Conservation (phyloP, 2,888 invertebrate genomes). For the Hyposoter dolosus region DNA sequence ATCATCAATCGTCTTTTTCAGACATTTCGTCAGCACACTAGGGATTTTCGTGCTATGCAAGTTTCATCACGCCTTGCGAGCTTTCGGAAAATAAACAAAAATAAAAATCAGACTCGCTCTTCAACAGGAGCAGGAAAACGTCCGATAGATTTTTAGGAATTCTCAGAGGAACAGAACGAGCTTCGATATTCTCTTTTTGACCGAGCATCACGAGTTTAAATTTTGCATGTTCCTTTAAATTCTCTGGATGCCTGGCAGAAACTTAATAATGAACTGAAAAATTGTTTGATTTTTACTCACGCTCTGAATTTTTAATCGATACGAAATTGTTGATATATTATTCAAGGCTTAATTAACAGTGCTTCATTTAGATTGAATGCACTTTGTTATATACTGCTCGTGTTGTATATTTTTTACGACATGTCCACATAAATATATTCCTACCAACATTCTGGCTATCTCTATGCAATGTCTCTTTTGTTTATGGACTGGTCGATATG, state of each 20-base stretch:
- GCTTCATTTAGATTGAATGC: slow-evolving; percentile 21
- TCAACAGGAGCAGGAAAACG: background rate
- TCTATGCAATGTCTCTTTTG: slow-evolving; percentile 51
- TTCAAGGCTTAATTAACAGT: slow-evolving; percentile 29
- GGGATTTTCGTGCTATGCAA: background rate
- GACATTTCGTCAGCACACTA: background rate
- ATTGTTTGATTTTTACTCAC: background rate
- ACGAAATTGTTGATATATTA: background rate
- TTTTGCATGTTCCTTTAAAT: too few relatives aligned
- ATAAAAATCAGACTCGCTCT: background rate
- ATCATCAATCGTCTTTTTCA: background rate
- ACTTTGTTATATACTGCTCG: background rate
- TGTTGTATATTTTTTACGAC: slow-evolving; percentile 13
- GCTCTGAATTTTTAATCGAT: background rate
- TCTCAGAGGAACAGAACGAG: background rate
- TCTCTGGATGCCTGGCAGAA: background rate
- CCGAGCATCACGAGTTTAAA: background rate
- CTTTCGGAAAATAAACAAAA: background rate
- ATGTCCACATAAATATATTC: background rate
- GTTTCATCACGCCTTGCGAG: too few relatives aligned
- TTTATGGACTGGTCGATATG: slow-evolving; percentile 47
- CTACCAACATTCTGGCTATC: background rate
- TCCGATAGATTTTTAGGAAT: background rate
- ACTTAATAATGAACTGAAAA: background rate
- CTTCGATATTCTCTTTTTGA: background rate